A percentile compares a stretch with the other conserved stretches of the same genome.
Evolutionary conservation across 2,888 invertebrate species (phyloP).

Genomic region (Bimastos eiseni): DNA sequence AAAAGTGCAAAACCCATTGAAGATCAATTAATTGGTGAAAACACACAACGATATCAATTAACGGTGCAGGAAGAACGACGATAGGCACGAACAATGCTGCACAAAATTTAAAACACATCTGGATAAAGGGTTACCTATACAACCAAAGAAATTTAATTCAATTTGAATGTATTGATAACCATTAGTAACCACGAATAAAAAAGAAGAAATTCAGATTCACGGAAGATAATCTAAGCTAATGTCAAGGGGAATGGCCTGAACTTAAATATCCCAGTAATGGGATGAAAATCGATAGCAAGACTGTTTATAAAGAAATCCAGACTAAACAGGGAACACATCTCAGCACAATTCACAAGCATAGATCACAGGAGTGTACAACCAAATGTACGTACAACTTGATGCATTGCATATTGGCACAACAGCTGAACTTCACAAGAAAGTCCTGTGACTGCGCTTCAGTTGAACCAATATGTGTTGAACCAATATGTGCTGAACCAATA

Average conservation of each 20-base stretch:
- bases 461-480: background rate
- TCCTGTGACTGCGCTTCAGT: too few species aligned
- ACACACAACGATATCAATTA: background rate
- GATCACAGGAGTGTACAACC: background rate
- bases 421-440: background rate
- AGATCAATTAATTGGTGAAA: background rate
- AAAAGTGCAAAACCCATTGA: too few species aligned
- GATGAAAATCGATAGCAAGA: background rate
- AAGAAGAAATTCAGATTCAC: background rate
- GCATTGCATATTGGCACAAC: background rate
- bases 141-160: background rate
- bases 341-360: background rate
- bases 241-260: background rate
- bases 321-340: background rate
- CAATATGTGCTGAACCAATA: background rate
- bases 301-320: background rate
- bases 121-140: background rate
- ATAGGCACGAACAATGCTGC: background rate
- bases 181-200: background rate
- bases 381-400: too few species aligned
- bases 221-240: background rate
- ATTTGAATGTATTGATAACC: background rate
- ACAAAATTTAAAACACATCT: background rate
- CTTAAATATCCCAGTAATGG: background rate
- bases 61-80: background rate